phyloP scores from a whole-genome alignment of 1,140 invertebrate genomes.

The Drosophila paulistorum region DNA sequence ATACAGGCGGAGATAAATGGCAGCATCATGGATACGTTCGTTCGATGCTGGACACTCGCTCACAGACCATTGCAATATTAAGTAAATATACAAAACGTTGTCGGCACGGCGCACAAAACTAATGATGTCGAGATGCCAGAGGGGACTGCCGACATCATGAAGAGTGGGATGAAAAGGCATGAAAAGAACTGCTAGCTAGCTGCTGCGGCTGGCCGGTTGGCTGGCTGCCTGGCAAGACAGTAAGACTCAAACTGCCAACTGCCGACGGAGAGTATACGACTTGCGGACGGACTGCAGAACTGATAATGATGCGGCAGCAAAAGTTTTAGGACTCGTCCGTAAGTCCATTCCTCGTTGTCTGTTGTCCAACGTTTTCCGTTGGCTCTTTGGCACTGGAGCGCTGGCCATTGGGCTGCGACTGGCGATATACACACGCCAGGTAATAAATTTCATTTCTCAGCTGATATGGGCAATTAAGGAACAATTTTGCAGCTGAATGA shows the following conservation, averaged over 20 bases:
- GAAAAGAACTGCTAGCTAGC: neutral
- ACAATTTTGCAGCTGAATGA: constrained; percentile 83
- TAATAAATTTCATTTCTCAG: constrained; percentile 83
- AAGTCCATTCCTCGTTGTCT: constrained; percentile 31
- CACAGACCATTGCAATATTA: constrained; percentile 74
- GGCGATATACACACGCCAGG: constrained; percentile 82
- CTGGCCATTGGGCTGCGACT: constrained; percentile 42
- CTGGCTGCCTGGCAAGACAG: neutral
- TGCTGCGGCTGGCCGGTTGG: too few relatives aligned
- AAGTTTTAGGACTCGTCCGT: constrained; percentile 43
- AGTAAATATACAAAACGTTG: constrained; percentile 82
- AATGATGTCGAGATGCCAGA: constrained; percentile 66
- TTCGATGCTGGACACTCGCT: constrained; percentile 9
- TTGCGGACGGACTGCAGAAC: constrained; percentile 35
- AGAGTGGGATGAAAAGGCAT: neutral
- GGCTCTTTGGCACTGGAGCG: constrained; percentile 20
- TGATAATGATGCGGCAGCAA: constrained; percentile 76
- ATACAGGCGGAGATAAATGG: constrained; percentile 48
- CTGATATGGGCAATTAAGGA: constrained; percentile 83
- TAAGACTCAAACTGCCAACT: constrained; percentile 9
- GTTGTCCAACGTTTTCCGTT: constrained; percentile 1
- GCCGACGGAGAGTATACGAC: constrained; percentile 6
- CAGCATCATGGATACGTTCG: constrained; percentile 16
- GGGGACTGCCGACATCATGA: neutral
- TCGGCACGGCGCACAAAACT: constrained; percentile 80